Evolutionary conservation across 2,888 invertebrate genomes (phyloP), one percentile per base, ranked within the genome.

Genomic region (Scrobipalpa costella): DNA sequence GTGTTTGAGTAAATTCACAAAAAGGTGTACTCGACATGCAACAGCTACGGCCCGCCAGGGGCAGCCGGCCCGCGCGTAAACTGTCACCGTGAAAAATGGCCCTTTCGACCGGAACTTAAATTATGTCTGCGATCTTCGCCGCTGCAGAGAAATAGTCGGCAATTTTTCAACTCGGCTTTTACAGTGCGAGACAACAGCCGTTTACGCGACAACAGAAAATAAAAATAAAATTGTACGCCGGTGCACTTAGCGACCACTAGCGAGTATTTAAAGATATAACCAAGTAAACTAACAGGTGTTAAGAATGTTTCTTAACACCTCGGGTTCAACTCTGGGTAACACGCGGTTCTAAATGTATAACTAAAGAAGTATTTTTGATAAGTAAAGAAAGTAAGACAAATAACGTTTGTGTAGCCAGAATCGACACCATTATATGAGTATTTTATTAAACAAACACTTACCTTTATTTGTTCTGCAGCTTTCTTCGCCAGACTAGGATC

Each of bases 401-500:
- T 5, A 27, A 3, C 5, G 27, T 5, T 27, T 27, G 27, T 27
- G 27, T 27, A 27, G 27, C 27, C 27, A 27, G 27, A 27, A 27
- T 27, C 27, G 27, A 27, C 27, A 3, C 27, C n/a, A n/a, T n/a
- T n/a, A n/a, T 27, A 27, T 5, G 5, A 5, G 27, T 27, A 17
- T 47, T 13, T 47, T 15, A 9, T 15, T 7, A 9, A 47, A 15
- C 2, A 5, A 17, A 63, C 36, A 79, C 88, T 85, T 52, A 91
- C 91, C 89, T 88, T 87, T 65, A 91, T 88, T 75, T 91, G 91
- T 49, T 91, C 91, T 7, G 86, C 83, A 65, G 91, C 91, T 67
- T 88, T 91, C 74, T 85, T 89, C 62, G 91, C 91, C 66, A 90
- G 65, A 17, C 73, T 83, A 1, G 90, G 88, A 71, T 91, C 88